Base-by-base conservation (phyloP, 2,888 invertebrate genomes). In the Bombylius major region DNA sequence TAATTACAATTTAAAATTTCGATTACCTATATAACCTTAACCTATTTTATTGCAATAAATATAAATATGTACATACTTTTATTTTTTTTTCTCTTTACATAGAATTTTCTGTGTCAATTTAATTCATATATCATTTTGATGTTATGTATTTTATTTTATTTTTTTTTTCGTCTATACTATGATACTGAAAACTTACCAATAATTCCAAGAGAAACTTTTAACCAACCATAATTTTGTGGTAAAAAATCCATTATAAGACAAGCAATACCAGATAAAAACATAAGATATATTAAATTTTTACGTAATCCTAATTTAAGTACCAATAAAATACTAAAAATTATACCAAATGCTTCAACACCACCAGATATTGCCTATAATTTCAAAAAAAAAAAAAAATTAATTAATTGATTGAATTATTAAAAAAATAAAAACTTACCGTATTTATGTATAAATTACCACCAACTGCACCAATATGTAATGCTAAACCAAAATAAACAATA, bases 401-500 rank as follows among this genome's bases (percentile, higher is more conserved):
- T 34, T 14, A n/a, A 45, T 5, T 11, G 12, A 23, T 42, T 42
- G 7, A 11, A 4, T 11, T 42, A 3, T 42, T 4, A 5, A 11
- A 42, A 42, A 32, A 59, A 48, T 65, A 64, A 54, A 45, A 61
- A 58, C 75, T 72, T 69, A 86, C 83, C 60, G 83, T 82, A 53
- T 85, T 87, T 32, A 83, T 66, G 66, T 87, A 88, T 23, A 88
- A 74, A 67, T 86, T 82, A 50, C 87, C 87, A 46, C 86, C 82
- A 60, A 87, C 80, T 65, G 86, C 84, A 58, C 81, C 83, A 45
- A 88, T 76, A 68, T 89, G 88, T 52, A 89, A 72, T 51, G 87
- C 79, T n/a, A 89, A 73, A 4, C 88, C 89, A 62, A 88, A 89
- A 69, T 89, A 89, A 1, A 86, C 82, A 51, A 88, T 79, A 58